Evolutionary conservation across 2,797 vertebrate species (phyloP).

Genomic region (Liasis olivaceus): DNA sequence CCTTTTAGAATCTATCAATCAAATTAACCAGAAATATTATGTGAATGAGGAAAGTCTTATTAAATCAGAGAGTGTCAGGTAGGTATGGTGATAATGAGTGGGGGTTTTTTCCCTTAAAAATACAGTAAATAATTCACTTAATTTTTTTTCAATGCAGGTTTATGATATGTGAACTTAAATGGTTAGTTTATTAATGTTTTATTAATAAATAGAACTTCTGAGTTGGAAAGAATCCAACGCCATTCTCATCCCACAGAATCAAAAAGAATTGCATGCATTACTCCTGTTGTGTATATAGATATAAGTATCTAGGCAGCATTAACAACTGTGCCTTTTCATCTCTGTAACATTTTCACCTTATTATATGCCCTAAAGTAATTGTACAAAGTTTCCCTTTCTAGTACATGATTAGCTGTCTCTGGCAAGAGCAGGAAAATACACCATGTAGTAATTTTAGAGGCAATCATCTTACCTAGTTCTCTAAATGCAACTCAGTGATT

Average conservation of each 20-base stretch:
- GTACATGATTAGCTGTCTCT: background rate
- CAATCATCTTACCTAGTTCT: background rate
- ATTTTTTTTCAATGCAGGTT: conserved; percentile 11
- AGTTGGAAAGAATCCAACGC: background rate
- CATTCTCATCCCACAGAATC: background rate
- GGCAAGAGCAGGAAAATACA: background rate
- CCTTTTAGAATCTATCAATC: background rate
- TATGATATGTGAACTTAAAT: background rate
- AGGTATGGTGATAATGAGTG: background rate
- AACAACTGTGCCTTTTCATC: background rate
- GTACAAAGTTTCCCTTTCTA: background rate
- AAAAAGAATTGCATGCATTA: background rate
- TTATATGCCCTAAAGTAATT: background rate
- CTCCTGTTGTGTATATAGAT: background rate
- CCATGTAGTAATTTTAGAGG: background rate
- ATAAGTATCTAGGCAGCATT: background rate
- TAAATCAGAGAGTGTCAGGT: background rate
- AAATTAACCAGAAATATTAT: background rate
- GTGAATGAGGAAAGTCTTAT: background rate
- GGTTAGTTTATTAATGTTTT: background rate
- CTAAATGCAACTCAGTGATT: conserved; percentile 19
- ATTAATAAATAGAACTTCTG: background rate
- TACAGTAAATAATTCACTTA: conserved; percentile 18
- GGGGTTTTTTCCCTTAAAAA: background rate
- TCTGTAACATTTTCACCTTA: background rate